Evolutionary conservation across 1,140 invertebrate species (phyloP), one percentile per base, ranked within the genome.

Genomic region (Leptestheria dahalacensis): DNA sequence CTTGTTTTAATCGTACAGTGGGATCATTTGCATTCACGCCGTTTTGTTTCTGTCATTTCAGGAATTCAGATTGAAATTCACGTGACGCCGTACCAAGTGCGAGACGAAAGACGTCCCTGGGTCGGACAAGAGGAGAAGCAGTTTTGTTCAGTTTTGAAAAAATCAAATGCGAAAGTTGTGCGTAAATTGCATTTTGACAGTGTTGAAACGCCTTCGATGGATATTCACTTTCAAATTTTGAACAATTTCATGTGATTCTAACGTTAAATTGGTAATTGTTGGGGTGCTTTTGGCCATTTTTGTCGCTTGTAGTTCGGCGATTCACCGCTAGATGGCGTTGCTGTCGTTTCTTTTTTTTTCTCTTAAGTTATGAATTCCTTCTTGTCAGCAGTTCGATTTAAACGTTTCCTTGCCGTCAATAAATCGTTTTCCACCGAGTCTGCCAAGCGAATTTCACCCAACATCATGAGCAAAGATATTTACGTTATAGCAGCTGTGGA

Each of bases 401-500:
- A 41, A 41, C 33, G 33, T 41, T 41, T 41, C 6, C 15, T 6
- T 6, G 33, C 33, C 33, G 33, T 41, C 33, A 41, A 41, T 41
- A 41, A 41, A 41, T 41, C 15, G 33, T 41, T 41, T 41, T 41
- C 15, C 33, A 41, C 6, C 33, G n/a, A n/a, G n/a, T n/a, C n/a
- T n/a, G n/a, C n/a, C n/a, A n/a, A 41, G 6, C 15, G 15, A 41
- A 41, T 41, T 41, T 15, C 15, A 6, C 15, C 6, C 33, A 41
- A 41, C 33, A 41, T 52, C 50, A 56, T 56, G 53, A 56, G 41
- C 41, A 25, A 29, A 11, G 82, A 79, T 66, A 74, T 89, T 26
- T 84, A 86, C 73, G 70, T 93, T 59, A 90, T 94, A 61, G 88
- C 84, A 11, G 91, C 91, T 0, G 82, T 81, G 1, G 88, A 86